Evolutionary conservation across 2,113 vertebrate genomes (phyloP), one percentile per base, ranked within the genome.

Genomic region (Romanogobio albipinnatus): DNA sequence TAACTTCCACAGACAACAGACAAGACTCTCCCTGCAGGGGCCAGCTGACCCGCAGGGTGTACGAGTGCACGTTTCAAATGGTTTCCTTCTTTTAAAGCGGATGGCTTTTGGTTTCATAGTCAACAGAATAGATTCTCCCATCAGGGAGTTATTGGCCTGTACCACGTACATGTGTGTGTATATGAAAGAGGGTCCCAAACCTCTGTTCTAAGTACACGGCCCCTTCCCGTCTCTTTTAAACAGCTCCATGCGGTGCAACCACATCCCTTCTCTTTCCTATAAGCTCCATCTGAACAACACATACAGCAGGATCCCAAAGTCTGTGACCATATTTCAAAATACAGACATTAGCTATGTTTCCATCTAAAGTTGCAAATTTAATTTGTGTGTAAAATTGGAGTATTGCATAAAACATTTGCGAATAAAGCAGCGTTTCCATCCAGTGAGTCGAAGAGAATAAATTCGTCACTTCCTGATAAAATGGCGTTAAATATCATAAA

Each of bases 1-100:
- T 90, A 90, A 89, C 87, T 19, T 86, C 71, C 86, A 90, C 53
- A 47, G 92, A 92, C 89, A 93, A 93, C 92, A 91, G 92, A 91
- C 90, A 90, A 88, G 90, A 84, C 88, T 89, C 85, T 92, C 91
- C 88, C 88, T 89, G 89, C 71, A 80, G 86, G 91, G 89, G 88
- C 90, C 89, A 86, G 85, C 89, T 90, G 85, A 91, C 90, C 80
- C 92, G 83, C 76, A 79, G 87, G 80, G 84, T 47, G 36, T 78
- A 75, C 76, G 53, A 71, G 56, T 24, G 47, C 43, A 73, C 75
- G 84, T 90, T 86, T 85, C 85, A 53, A 89, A 84, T 75, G 91
- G 36, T 86, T 90, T 87, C 88, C 87, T 80, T 84, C 17, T 51
- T 81, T 68, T 39, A 61, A 76, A 61, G 70, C 70, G 81, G 81